Base-by-base conservation (phyloP, 2,113 vertebrate genomes). In the Corythaeola cristata region DNA sequence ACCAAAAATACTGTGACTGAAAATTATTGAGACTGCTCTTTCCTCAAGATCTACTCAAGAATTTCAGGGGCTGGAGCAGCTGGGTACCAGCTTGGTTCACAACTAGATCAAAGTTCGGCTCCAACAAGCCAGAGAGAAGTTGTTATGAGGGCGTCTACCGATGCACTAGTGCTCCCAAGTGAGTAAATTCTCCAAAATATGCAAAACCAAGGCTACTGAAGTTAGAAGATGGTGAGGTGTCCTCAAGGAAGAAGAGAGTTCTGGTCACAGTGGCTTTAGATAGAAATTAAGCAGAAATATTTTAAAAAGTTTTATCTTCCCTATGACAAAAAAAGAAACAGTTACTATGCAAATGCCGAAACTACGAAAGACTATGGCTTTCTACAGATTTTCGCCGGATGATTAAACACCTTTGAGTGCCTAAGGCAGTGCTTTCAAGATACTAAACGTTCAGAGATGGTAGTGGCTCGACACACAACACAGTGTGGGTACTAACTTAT, bases 401-500 rank as follows among this genome's bases (percentile, higher is more conserved):
- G 12, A 66, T 62, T 49, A 71, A 91, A 10, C 24, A 53, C 66
- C 23, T 71, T 15, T 21, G 30, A 47, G 59, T 83, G 17, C 41
- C 15, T 28, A 53, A 59, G 55, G 37, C 77, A 85, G n/a, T 19
- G 63, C 15, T 74, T 91, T 63, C 39, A 78, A 56, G 37, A 53
- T 5, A 62, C 5, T 47, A 18, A 68, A 37, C 15, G 16, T 85
- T 39, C 68, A 84, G 68, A 62, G 50, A 56, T 3, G 3, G 27
- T 2, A 77, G 68, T 24, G 30, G 39, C 30, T 66, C 0, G 0
- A 56, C 23, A 55, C 20, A 84, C 15, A 73, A 5, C 72, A 47
- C 10, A 80, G 39, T 0, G 0, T 19, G 18, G 14, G 26, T 35
- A 33, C 10, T 39, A 59, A 24, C 49, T 37, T 47, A 11, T 15